These are phyloP conservation scores for Lophotis ruficrista DNA, from an alignment of 2,113 vertebrate species.

Conservation along the genomic window DNA sequence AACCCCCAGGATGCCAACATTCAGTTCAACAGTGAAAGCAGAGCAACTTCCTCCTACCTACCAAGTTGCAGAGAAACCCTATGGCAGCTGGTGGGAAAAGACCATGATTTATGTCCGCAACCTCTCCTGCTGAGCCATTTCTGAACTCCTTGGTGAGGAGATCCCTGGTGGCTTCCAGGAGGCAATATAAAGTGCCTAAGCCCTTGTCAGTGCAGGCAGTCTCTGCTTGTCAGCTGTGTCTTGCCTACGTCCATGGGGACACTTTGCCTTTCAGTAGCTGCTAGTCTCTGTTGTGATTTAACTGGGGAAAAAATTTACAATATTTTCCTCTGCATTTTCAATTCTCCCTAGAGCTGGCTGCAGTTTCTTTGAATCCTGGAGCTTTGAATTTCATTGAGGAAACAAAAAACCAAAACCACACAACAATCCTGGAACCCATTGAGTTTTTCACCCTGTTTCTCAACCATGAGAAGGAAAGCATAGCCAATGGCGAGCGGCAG, in stretches of 20 bases:
- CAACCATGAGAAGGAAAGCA: background rate
- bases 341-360: background rate
- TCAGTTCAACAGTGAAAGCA: background rate
- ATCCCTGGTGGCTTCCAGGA: background rate
- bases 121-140: background rate
- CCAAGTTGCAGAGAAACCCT: background rate
- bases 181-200: background rate
- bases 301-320: background rate
- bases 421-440: background rate
- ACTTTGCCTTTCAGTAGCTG: background rate
- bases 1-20: background rate
- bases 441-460: background rate
- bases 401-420: background rate
- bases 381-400: constrained; percentile 11
- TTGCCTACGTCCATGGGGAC: background rate
- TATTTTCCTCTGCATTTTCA: background rate
- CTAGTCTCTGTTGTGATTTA: background rate
- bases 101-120: background rate
- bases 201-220: background rate
- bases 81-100: background rate
- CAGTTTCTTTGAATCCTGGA: background rate
- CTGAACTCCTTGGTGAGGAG: background rate
- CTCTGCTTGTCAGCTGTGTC: background rate
- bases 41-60: background rate
- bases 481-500: background rate